These are phyloP conservation scores for Pocillopora verrucosa DNA, from an alignment of 64 coral and sea anemone genomes.

Conservation along the genomic window DNA sequence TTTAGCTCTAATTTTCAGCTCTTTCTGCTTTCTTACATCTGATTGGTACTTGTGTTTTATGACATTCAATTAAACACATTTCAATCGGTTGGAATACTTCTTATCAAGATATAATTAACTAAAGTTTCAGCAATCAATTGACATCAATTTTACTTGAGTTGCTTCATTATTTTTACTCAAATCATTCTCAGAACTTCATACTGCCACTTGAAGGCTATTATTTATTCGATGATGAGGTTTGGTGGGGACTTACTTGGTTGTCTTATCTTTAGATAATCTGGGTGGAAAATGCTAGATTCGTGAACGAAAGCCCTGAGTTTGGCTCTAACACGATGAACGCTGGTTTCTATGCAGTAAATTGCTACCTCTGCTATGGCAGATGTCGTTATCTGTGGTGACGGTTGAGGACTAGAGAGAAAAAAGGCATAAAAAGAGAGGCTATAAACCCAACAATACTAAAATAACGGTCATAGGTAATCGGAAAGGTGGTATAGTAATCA, in stretches of 20 bases:
- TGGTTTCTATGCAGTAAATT: constrained; percentile 21
- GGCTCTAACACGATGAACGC: not conserved
- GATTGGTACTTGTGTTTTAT: no score
- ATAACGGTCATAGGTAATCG: not conserved
- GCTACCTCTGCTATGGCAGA: constrained; percentile 25
- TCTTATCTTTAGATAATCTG: not conserved
- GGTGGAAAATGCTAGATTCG: not conserved
- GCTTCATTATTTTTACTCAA: no score
- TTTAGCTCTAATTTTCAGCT: no score
- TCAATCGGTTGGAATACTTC: no score
- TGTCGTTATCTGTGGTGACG: not conserved
- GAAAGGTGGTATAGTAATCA: no score
- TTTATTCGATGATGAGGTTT: not conserved
- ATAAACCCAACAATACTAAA: not conserved
- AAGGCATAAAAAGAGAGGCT: not conserved
- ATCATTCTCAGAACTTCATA: not conserved
- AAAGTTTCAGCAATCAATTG: no score
- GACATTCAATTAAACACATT: no score
- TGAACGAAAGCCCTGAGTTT: not conserved
- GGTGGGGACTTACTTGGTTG: not conserved
- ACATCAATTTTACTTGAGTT: no score
- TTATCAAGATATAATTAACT: no score
- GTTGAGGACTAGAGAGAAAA: not conserved
- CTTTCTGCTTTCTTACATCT: no score
- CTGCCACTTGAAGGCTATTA: not conserved